phyloP scores from a whole-genome alignment of 1,140 invertebrate species.

The Leptestheria dahalacensis region DNA sequence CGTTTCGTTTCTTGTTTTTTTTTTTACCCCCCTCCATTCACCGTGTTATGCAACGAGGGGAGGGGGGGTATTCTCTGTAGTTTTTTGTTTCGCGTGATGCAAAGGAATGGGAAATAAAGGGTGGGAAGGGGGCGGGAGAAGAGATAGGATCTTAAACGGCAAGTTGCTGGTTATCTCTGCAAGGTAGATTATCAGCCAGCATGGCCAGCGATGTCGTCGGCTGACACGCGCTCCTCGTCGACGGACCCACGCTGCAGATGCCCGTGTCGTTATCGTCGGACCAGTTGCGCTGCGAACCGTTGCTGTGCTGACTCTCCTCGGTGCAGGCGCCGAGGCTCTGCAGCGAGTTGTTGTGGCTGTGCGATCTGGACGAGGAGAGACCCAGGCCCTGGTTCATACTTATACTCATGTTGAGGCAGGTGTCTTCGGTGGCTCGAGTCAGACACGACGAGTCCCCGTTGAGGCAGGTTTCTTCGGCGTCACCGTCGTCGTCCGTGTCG shows the following conservation, averaged over 20 bases:
- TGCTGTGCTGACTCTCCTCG: background rate
- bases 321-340: constrained; percentile 4
- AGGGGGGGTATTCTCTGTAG: too few relatives aligned
- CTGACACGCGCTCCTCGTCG: background rate
- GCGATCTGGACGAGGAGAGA: background rate
- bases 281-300: background rate
- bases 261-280: constrained; percentile 10
- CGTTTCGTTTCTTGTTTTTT: too few relatives aligned
- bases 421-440: background rate
- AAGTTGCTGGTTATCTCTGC: background rate
- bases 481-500: background rate
- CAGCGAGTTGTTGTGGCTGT: constrained; percentile 2
- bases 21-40: too few relatives aligned
- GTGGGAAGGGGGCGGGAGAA: too few relatives aligned
- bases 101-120: too few relatives aligned
- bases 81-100: too few relatives aligned
- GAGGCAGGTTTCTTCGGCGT: background rate
- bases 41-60: too few relatives aligned
- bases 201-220: background rate
- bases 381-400: background rate
- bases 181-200: too few relatives aligned
- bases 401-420: background rate
- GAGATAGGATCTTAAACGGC: too few relatives aligned
- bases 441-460: background rate
- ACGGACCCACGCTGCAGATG: constrained; percentile 1